Conservation (phyloP, 2,113 vertebrate genomes). For the Ornithorhynchus anatinus region DNA sequence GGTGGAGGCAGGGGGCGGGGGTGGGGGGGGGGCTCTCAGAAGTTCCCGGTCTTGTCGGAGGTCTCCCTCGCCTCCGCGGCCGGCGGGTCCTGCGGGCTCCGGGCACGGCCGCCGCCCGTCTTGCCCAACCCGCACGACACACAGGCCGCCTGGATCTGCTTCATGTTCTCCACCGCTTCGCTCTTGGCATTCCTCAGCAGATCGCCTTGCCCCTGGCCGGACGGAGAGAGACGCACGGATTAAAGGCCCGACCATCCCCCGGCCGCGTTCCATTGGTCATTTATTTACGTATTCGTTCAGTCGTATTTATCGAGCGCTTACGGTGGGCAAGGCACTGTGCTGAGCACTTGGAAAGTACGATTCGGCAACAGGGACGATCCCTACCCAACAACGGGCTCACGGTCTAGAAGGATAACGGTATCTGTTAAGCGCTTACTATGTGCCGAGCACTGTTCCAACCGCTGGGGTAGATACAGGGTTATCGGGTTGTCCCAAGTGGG, state of each 20-base stretch:
- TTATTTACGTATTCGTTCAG: no score
- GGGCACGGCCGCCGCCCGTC: conserved; percentile 45
- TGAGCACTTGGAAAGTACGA: no score
- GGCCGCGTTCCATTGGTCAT: no score
- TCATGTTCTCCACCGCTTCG: conserved; percentile 90
- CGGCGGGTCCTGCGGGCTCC: conserved; percentile 73
- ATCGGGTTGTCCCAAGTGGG: no score
- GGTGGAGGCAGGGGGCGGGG: background rate
- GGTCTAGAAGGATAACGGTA: no score
- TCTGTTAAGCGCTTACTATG: no score
- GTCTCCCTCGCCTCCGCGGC: conserved; percentile 77
- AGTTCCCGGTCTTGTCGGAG: conserved; percentile 68
- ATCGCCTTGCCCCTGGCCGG: conserved; percentile 89
- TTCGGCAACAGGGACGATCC: no score
- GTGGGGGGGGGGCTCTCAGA: conserved; percentile 47
- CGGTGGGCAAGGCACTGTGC: no score
- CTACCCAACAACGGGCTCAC: no score
- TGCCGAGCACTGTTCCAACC: no score
- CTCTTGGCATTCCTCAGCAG: conserved; percentile 90
- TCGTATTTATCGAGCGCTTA: no score
- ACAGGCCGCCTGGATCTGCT: conserved; percentile 93
- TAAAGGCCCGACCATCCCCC: background rate
- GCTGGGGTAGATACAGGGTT: no score
- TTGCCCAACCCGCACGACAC: conserved; percentile 86
- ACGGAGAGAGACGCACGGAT: conserved; percentile 17